Base-by-base conservation (phyloP, 2,113 vertebrate species). In the Tapirus terrestris region DNA sequence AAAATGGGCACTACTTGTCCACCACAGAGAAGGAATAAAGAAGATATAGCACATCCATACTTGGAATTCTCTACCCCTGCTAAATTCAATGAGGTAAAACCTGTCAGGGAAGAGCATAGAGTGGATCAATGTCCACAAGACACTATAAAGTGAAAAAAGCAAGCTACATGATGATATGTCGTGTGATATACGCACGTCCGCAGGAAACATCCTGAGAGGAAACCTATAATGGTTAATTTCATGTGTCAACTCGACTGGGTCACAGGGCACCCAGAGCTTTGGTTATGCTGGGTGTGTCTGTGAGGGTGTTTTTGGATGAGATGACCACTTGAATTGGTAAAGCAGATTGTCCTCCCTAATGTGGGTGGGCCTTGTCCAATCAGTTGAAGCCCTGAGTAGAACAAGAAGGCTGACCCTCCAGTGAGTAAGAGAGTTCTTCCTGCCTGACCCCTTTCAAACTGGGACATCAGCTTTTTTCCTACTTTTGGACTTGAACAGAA, bases 151-250 rank as follows among this genome's bases (percentile, higher is more conserved):
- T 8, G 21, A 25, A 36, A 88, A 51, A 48, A 33, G n/a, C 7
- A 36, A 51, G 21, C 82, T 33, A 5, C 3, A 0, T 3, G 16
- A 60, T 10, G 25, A 67, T 25, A 51, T 0, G 8, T 0, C 12
- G 7, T n/a, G 9, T 43, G 13, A 31, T 4, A 45, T 29, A 43
- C 13, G 33, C 31, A 5, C 1, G 0, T 3, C 43, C 3, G 0
- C 45, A 61, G 33, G 39, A 86, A 53, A 23, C 8, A 1, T 12
- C 36, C 68, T 68, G n/a, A 65, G 3, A 72, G 33, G 20, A 27
- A 33, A 60, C 18, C 43, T 43, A 18, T 25, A 27, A 9, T 27
- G 60, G n/a, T 63, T 67, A 31, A 76, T 85, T 56, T n/a, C 43
- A 14, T 48, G 17, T 39, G 53, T 88, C 61, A 11, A 29, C 39